These are phyloP conservation scores for Daboia siamensis DNA, from an alignment of 2,113 vertebrate genomes.

Conservation along the genomic window DNA sequence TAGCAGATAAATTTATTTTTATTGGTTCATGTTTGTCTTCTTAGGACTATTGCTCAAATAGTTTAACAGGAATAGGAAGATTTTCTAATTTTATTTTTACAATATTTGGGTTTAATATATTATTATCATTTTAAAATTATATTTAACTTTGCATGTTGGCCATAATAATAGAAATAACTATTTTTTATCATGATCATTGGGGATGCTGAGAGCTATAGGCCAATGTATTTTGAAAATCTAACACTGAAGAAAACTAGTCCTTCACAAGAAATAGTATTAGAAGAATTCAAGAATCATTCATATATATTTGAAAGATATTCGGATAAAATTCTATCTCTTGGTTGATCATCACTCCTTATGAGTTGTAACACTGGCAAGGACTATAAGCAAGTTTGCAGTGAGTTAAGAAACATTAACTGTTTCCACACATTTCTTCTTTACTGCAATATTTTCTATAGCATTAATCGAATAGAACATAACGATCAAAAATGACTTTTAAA, in stretches of 20 bases:
- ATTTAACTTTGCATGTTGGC: background rate
- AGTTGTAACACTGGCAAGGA: constrained; percentile 25
- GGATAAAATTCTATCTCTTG: background rate
- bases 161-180: background rate
- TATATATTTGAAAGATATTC: background rate
- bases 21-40: background rate
- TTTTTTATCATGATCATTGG: background rate
- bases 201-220: background rate
- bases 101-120: background rate
- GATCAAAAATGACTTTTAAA: background rate
- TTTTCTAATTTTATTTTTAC: background rate
- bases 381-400: background rate
- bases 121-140: background rate
- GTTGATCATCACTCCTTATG: background rate
- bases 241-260: background rate
- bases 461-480: background rate
- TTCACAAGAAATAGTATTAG: background rate
- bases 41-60: background rate
- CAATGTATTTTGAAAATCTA: background rate
- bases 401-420: constrained; percentile 20
- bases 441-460: background rate
- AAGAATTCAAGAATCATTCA: background rate
- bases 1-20: background rate
- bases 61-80: background rate
- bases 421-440: constrained; percentile 31